These are phyloP conservation scores for Peromyscus nudipes DNA, from an alignment of 2,797 vertebrate species.

Conservation along the genomic window DNA sequence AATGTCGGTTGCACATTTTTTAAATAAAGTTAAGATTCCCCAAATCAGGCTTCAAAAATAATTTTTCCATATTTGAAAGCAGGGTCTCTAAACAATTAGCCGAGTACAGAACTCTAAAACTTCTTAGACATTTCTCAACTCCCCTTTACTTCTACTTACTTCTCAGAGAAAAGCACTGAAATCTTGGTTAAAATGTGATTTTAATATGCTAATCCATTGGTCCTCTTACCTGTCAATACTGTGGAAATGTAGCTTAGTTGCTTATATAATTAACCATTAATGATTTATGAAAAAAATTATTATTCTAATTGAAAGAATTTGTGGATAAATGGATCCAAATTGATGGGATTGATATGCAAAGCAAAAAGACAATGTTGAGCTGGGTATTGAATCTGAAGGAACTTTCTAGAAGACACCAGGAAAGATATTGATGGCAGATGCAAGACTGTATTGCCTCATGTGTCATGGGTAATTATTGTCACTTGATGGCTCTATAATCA, in stretches of 20 bases:
- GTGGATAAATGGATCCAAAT: neutral
- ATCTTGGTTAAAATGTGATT: neutral
- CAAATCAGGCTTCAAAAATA: neutral
- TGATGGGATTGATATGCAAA: neutral
- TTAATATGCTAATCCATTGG: neutral
- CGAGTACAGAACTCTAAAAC: neutral
- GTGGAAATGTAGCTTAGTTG: neutral
- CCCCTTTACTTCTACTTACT: neutral
- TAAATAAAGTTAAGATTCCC: neutral
- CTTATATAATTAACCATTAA: neutral
- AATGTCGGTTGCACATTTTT: neutral
- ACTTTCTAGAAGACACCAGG: neutral
- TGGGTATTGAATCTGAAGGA: neutral
- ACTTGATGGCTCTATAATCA: neutral
- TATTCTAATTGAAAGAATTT: neutral
- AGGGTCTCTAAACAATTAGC: neutral
- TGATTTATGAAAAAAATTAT: neutral
- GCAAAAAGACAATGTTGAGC: neutral
- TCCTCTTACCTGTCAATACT: neutral
- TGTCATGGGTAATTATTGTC: neutral
- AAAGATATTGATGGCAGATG: neutral
- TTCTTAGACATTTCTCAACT: neutral
- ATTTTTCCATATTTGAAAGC: neutral
- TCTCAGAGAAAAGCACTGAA: neutral
- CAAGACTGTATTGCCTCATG: neutral